Conservation (phyloP, 1,140 invertebrate genomes). For the Thalassaphorura encarpata region DNA sequence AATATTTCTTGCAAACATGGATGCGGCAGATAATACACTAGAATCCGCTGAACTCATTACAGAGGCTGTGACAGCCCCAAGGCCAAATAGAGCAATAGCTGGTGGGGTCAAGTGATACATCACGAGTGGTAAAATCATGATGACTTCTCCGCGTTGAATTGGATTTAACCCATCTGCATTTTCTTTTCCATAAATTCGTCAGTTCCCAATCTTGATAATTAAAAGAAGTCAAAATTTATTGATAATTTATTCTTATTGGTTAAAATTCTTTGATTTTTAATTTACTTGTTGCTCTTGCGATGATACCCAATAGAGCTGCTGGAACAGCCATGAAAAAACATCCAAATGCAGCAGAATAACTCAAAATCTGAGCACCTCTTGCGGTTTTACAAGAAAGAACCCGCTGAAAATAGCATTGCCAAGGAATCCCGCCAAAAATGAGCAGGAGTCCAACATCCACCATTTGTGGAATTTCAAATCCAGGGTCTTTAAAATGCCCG, state of each 20-base stretch:
- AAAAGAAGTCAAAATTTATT: too few species aligned
- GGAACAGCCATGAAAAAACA: constrained; percentile 64
- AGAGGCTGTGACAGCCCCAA: constrained; percentile 65
- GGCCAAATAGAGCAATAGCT: constrained; percentile 55
- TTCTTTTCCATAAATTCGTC: constrained; percentile 50
- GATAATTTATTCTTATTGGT: too few species aligned
- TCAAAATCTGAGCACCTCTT: constrained; percentile 55
- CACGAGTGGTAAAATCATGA: constrained; percentile 59
- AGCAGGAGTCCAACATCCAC: constrained; percentile 61
- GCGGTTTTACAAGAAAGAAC: constrained; percentile 63
- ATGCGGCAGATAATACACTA: constrained; percentile 60
- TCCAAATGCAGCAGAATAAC: constrained; percentile 59
- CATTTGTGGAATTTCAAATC: constrained; percentile 54
- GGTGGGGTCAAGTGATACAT: constrained; percentile 60
- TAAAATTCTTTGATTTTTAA: too few species aligned
- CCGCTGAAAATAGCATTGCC: constrained; percentile 76
- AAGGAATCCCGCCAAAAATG: constrained; percentile 71
- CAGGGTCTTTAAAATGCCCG: constrained; percentile 49
- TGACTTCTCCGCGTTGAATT: constrained; percentile 40
- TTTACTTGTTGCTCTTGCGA: constrained; percentile 54
- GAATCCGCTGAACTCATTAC: constrained; percentile 74
- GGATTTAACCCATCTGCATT: constrained; percentile 43
- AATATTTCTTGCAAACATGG: constrained; percentile 69
- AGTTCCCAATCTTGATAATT: too few species aligned
- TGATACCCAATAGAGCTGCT: constrained; percentile 59